Conservation (phyloP, 2,797 vertebrate species). For the Aldrovandia affinis region DNA sequence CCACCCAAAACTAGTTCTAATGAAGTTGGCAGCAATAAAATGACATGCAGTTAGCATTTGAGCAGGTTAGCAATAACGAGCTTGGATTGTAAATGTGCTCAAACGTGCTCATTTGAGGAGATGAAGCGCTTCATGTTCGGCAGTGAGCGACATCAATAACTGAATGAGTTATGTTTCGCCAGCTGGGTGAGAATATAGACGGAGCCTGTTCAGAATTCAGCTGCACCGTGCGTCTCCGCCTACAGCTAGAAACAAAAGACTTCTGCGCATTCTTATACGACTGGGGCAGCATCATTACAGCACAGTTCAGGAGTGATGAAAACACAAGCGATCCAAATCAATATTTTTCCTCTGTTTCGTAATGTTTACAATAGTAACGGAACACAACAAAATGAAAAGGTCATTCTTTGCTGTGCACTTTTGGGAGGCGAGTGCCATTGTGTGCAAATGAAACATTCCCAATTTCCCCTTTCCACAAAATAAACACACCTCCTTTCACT, state of each 20-base stretch:
- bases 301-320: neutral
- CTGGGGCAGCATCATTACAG: neutral
- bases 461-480: neutral
- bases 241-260: neutral
- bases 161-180: neutral
- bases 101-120: neutral
- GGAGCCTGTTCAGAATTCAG: neutral
- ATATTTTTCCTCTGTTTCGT: neutral
- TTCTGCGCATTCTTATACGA: neutral
- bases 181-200: neutral
- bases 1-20: neutral
- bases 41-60: neutral
- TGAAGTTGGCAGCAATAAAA: neutral
- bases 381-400: neutral
- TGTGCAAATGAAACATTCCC: constrained; percentile 3
- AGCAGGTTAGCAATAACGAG: neutral
- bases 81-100: neutral
- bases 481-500: neutral
- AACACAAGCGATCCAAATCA: neutral
- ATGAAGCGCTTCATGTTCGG: neutral
- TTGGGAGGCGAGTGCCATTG: neutral
- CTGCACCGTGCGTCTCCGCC: neutral
- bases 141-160: neutral
- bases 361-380: neutral
- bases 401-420: neutral